These are phyloP conservation scores for Zootermopsis nevadensis DNA, from an alignment of 2,888 invertebrate species.

Conservation along the genomic window DNA sequence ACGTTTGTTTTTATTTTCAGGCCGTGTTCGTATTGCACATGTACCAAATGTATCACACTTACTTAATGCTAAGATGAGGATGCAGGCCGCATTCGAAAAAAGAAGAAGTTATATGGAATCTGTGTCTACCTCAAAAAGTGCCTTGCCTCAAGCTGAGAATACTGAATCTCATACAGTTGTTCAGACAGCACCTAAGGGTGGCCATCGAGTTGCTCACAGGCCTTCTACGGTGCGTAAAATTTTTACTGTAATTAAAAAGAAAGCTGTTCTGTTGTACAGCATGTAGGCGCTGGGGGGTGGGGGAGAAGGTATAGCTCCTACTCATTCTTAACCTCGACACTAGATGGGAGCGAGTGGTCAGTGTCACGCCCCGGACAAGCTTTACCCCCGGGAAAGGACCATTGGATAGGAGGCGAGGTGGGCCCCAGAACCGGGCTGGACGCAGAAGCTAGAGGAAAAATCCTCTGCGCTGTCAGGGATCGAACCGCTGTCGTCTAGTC, in stretches of 20 bases:
- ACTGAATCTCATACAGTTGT: conserved; percentile 65
- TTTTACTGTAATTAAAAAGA: background rate
- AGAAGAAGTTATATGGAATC: background rate
- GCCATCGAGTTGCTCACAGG: conserved; percentile 59
- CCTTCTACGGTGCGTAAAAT: background rate
- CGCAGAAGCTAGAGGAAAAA: no score
- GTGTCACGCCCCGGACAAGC: no score
- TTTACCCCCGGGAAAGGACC: no score
- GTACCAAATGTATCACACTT: conserved; percentile 77
- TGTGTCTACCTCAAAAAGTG: conserved; percentile 16
- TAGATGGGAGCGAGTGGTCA: no score
- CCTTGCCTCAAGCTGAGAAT: background rate
- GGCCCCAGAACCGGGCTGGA: no score
- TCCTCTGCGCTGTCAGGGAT: no score
- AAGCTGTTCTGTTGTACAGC: no score
- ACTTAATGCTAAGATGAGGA: conserved; percentile 47
- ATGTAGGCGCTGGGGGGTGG: no score
- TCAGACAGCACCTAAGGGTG: conserved; percentile 75
- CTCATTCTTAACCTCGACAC: no score
- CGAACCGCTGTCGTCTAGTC: no score
- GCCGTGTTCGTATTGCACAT: conserved; percentile 75
- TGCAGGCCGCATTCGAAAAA: conserved; percentile 18
- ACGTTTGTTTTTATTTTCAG: background rate
- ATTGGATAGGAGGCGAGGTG: no score
- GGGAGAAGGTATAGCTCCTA: no score